A percentile compares a stretch with the other conserved stretches of the same genome.
Conservation (phyloP, 2,113 vertebrate species). For the Helogale parvula region DNA sequence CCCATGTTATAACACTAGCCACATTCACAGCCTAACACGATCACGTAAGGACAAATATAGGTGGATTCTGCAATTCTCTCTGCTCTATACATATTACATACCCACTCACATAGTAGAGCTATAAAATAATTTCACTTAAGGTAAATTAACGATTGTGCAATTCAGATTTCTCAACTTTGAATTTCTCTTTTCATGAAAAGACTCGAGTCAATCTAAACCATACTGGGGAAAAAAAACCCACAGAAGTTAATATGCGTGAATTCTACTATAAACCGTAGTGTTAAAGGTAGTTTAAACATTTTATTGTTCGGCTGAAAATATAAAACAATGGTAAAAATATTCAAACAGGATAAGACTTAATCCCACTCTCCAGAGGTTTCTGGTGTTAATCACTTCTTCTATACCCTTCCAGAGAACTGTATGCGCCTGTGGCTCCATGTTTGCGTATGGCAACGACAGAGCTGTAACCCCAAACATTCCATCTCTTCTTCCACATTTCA, state of each 20-base stretch:
- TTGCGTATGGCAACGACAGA: not conserved
- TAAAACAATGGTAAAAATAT: constrained; percentile 13
- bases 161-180: constrained; percentile 32
- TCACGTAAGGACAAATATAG: not conserved
- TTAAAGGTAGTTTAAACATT: not conserved
- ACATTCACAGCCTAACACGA: not conserved
- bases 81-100: not conserved
- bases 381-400: not conserved
- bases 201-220: constrained; percentile 16
- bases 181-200: constrained; percentile 9
- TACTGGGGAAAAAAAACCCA: not conserved
- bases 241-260: constrained; percentile 30
- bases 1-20: constrained; percentile 82
- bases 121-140: constrained; percentile 20
- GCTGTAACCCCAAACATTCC: not conserved
- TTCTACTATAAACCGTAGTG: not conserved
- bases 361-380: not conserved
- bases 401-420: not conserved
- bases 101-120: not conserved
- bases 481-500: not conserved
- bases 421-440: not conserved
- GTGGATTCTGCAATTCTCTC: not conserved
- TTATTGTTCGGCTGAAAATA: not conserved
- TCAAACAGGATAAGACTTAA: not conserved
- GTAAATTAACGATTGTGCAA: not conserved